Conservation (phyloP, 1,140 invertebrate genomes). For the Probaryconus sp. region DNA sequence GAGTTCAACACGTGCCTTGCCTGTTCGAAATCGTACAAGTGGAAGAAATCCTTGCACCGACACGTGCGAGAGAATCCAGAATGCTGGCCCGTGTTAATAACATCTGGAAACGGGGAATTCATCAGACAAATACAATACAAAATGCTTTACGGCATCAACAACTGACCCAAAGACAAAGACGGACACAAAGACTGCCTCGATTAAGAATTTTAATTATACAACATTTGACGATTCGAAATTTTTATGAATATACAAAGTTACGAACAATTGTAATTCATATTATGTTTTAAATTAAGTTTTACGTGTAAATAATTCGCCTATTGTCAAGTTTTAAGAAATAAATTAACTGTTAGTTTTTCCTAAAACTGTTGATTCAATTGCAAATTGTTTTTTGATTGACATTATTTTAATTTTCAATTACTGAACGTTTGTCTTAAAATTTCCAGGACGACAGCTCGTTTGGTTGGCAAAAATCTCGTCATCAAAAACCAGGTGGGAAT, state of each 20-base stretch:
- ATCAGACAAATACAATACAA: conserved; percentile 74
- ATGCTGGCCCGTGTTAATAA: conserved; percentile 75
- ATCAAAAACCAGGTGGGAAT: too few species aligned
- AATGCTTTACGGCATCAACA: conserved; percentile 67
- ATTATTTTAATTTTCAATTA: too few species aligned
- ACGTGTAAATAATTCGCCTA: conserved; percentile 28
- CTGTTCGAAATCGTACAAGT: conserved; percentile 78
- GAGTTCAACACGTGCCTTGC: conserved; percentile 75
- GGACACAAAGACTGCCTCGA: conserved; percentile 8
- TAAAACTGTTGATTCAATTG: conserved; percentile 20
- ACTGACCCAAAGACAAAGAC: conserved; percentile 28
- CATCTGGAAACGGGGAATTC: conserved; percentile 71
- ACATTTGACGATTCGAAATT: too few species aligned
- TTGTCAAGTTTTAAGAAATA: conserved; percentile 38
- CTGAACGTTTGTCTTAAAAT: too few species aligned
- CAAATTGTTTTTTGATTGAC: background rate
- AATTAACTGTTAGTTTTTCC: conserved; percentile 44
- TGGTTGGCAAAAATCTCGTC: too few species aligned
- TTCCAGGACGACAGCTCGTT: too few species aligned
- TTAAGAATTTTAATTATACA: too few species aligned
- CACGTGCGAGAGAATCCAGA: conserved; percentile 76
- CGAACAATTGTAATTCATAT: too few species aligned
- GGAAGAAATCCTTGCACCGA: conserved; percentile 78
- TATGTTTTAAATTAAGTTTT: too few species aligned
- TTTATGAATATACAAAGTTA: background rate